Evolutionary conservation across 1,140 invertebrate species (phyloP).

Genomic region (Eciton burchellii): DNA sequence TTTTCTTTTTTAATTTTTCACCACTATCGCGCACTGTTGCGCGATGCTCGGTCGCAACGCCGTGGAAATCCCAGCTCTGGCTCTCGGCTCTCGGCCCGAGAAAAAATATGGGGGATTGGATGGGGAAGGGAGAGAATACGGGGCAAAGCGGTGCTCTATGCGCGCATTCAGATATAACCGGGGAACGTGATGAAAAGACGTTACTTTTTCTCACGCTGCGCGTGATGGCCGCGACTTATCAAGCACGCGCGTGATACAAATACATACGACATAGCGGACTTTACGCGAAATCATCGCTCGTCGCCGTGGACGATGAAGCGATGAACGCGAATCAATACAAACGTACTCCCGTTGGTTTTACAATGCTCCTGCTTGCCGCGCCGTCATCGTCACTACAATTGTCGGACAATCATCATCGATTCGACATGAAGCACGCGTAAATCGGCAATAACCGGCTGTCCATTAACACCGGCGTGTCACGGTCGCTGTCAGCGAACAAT

Average conservation of each 20-base stretch:
- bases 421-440: conserved; percentile 28
- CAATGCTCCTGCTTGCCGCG: conserved; percentile 26
- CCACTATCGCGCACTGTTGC: conserved; percentile 1
- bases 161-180: no score
- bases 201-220: no score
- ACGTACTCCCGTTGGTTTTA: conserved; percentile 22
- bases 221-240: no score
- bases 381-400: background rate
- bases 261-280: no score
- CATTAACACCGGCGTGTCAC: conserved; percentile 45
- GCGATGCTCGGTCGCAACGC: conserved; percentile 16
- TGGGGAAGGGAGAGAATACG: background rate
- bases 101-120: background rate
- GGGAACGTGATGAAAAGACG: no score
- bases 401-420: conserved; percentile 37
- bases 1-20: conserved; percentile 50
- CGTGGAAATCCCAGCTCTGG: background rate
- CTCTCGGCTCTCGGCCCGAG: no score
- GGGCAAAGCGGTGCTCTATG: background rate
- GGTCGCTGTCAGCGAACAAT: conserved; percentile 47
- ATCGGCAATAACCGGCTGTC: background rate
- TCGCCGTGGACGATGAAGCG: no score
- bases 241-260: no score
- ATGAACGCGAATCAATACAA: conserved; percentile 16
- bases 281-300: no score